These are phyloP conservation scores for Pangasius sanitwongsei DNA, from an alignment of 2,797 vertebrate species.

Conservation along the genomic window DNA sequence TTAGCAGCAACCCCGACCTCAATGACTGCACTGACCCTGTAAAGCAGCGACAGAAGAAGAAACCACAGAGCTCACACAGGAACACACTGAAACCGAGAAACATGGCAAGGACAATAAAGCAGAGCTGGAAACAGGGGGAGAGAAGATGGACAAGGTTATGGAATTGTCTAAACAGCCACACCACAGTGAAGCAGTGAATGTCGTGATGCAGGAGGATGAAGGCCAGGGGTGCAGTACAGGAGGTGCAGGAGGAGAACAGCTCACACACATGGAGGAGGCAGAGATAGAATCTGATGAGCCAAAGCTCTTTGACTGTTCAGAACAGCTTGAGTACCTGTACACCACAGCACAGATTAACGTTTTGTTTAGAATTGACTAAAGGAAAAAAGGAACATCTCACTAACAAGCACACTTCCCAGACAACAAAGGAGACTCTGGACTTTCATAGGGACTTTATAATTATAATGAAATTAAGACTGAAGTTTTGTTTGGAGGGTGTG, in stretches of 20 bases:
- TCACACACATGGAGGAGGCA: background rate
- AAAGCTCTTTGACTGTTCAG: too few species aligned
- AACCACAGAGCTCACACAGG: too few species aligned
- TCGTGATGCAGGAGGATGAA: background rate
- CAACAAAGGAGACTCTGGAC: background rate
- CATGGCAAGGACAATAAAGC: background rate
- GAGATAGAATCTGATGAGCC: background rate
- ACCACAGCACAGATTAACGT: background rate
- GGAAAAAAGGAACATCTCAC: background rate
- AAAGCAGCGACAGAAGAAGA: too few species aligned
- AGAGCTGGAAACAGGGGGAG: background rate
- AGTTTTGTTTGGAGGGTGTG: background rate
- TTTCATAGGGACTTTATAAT: background rate
- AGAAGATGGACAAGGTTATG: background rate
- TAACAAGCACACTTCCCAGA: background rate
- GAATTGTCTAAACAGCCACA: background rate
- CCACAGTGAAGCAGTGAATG: background rate
- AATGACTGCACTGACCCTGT: too few species aligned
- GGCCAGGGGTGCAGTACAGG: background rate
- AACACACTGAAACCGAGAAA: background rate
- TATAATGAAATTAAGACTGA: background rate
- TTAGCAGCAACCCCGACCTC: too few species aligned
- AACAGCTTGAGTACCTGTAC: background rate
- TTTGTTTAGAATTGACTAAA: background rate
- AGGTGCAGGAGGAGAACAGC: background rate